phyloP scores from a whole-genome alignment of 2,888 invertebrate species.

The Zygothrica quintamaculata region DNA sequence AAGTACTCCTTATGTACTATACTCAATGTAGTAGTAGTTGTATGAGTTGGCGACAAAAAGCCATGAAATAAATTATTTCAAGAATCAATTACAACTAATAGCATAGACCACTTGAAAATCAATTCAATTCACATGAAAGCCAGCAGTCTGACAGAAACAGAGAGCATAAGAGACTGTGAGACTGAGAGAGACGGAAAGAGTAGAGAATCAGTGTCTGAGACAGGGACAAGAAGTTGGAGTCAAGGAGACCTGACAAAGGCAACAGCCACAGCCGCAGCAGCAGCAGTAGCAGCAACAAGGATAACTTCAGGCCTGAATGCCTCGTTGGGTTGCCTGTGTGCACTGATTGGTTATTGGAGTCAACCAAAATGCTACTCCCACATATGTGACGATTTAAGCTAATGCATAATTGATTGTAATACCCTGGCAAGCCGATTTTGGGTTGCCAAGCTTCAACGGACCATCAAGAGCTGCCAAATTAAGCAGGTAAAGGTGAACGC shows the following conservation, averaged over 20 bases:
- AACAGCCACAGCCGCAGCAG: not conserved
- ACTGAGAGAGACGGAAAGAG: not conserved
- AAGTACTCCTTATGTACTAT: not conserved
- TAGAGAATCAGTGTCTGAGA: too few species aligned
- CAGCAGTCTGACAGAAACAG: slow-evolving; percentile 55
- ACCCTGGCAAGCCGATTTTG: slow-evolving; percentile 58
- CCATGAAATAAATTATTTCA: slow-evolving; percentile 74
- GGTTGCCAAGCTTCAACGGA: slow-evolving; percentile 46
- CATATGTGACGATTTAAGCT: slow-evolving; percentile 70
- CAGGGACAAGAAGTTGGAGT: not conserved
- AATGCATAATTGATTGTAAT: slow-evolving; percentile 73
- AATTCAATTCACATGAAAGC: slow-evolving; percentile 72
- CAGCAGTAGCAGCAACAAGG: slow-evolving; percentile 24
- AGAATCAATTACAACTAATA: slow-evolving; percentile 76
- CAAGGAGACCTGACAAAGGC: slow-evolving; percentile 10
- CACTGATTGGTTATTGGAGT: slow-evolving; percentile 40
- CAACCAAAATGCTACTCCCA: slow-evolving; percentile 38
- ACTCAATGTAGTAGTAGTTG: too few species aligned
- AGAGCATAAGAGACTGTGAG: slow-evolving; percentile 5
- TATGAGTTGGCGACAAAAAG: slow-evolving; percentile 65
- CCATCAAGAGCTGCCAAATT: slow-evolving; percentile 51
- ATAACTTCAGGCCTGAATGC: slow-evolving; percentile 55
- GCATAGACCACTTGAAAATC: slow-evolving; percentile 74
- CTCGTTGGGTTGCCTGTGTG: slow-evolving; percentile 23
- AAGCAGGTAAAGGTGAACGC: slow-evolving; percentile 48